These are phyloP conservation scores for Triplophysa siluroides DNA, from an alignment of 2,113 vertebrate genomes.

Conservation along the genomic window DNA sequence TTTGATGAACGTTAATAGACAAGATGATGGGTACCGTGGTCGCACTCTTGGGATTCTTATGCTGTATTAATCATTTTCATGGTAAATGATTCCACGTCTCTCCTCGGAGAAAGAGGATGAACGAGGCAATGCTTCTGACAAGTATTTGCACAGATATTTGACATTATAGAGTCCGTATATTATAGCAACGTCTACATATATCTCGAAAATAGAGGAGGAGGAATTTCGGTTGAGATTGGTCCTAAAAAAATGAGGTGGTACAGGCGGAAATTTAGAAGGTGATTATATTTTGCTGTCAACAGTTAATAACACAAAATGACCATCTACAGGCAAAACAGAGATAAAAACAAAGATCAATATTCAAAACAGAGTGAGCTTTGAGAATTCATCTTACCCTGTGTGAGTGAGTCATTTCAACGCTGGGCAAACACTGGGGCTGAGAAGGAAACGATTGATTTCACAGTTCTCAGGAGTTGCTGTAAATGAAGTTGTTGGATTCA, in stretches of 20 bases:
- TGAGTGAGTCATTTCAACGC: conserved; percentile 6
- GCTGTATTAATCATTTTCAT: conserved; percentile 60
- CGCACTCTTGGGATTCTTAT: conserved; percentile 43
- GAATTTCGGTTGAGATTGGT: conserved; percentile 38
- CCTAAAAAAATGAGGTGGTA: not conserved
- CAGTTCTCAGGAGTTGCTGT: too few species aligned
- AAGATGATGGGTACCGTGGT: conserved; percentile 48
- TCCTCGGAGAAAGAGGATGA: conserved; percentile 53
- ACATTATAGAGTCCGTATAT: conserved; percentile 49
- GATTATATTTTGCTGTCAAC: conserved; percentile 22
- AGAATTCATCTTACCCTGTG: not conserved
- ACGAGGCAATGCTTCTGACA: conserved; percentile 62
- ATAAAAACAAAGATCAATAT: not conserved
- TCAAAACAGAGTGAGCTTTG: conserved; percentile 11
- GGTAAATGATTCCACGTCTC: conserved; percentile 50
- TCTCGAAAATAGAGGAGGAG: conserved; percentile 10
- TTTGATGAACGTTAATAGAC: conserved; percentile 60
- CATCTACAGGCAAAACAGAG: conserved; percentile 8
- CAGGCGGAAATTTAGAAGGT: not conserved
- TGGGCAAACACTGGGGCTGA: not conserved
- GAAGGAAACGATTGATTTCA: not conserved
- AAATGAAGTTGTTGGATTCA: not conserved
- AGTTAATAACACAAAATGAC: conserved; percentile 8
- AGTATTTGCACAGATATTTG: conserved; percentile 59
- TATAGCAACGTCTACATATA: conserved; percentile 45